These are phyloP conservation scores for Amblyjoppa fuscipennis DNA, from an alignment of 2,888 invertebrate genomes.

Conservation along the genomic window DNA sequence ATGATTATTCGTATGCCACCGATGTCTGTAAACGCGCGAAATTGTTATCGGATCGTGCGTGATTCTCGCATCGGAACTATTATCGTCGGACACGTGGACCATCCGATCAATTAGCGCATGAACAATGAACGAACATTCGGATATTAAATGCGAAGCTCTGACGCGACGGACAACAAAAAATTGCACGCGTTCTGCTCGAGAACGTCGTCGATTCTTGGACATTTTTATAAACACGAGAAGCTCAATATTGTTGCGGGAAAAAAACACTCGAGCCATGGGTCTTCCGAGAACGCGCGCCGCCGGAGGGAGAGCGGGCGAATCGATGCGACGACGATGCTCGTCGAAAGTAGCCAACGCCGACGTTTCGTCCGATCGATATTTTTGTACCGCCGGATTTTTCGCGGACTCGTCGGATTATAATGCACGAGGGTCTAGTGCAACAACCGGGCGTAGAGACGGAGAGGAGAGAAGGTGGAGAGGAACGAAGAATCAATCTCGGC, in stretches of 20 bases:
- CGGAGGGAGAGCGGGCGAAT: constrained; percentile 24
- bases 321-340: constrained; percentile 57
- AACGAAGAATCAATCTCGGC: constrained; percentile 31
- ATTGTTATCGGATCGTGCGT: not conserved
- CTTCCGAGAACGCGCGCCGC: not conserved
- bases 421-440: not conserved
- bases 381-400: constrained; percentile 31
- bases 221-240: not conserved
- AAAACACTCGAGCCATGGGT: not conserved
- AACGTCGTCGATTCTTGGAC: not conserved
- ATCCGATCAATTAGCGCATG: constrained; percentile 12
- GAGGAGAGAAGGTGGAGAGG: constrained; percentile 11
- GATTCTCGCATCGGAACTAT: not conserved
- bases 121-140: not conserved
- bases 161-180: not conserved
- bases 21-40: not conserved
- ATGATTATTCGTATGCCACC: not conserved
- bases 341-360: constrained; percentile 53
- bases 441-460: not conserved
- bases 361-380: constrained; percentile 49
- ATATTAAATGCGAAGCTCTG: not conserved
- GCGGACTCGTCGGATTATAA: not conserved
- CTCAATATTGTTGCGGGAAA: not conserved
- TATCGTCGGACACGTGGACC: not conserved
- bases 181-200: not conserved